These are phyloP conservation scores for Eristalis intricaria DNA, from an alignment of 2,888 invertebrate genomes.

Conservation along the genomic window DNA sequence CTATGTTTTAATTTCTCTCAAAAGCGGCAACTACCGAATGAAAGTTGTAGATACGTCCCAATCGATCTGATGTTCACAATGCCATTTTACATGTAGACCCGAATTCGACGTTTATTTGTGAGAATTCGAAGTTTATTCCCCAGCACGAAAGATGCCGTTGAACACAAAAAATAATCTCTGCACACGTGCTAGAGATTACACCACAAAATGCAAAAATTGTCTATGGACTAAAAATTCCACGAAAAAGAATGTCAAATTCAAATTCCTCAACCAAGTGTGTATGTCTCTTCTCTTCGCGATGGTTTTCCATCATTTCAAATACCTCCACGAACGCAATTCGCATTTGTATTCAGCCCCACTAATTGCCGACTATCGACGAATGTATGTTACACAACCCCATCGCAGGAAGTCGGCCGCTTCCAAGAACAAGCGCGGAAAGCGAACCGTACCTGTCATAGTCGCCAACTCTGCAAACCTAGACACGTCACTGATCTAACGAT, in stretches of 20 bases:
- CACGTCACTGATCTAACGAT: background rate
- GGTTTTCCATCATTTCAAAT: background rate
- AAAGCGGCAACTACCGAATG: background rate
- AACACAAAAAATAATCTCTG: too few relatives aligned
- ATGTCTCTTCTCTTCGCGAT: background rate
- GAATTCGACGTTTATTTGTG: too few relatives aligned
- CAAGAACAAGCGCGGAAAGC: background rate
- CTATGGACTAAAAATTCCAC: background rate
- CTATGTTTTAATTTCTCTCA: background rate
- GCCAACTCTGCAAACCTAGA: background rate
- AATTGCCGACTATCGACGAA: background rate
- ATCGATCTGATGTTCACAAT: too few relatives aligned
- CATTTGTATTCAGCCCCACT: background rate
- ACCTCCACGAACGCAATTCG: background rate
- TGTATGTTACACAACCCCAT: background rate
- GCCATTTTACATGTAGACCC: too few relatives aligned
- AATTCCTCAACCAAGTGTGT: background rate
- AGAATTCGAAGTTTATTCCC: too few relatives aligned
- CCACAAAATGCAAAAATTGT: background rate
- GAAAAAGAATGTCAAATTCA: background rate
- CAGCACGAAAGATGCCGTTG: too few relatives aligned
- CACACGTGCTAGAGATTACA: background rate
- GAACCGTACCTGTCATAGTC: background rate
- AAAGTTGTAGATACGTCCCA: too few relatives aligned
- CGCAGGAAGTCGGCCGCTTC: background rate